phyloP scores from a whole-genome alignment of 2,888 invertebrate species.

The Latrodectus elegans region DNA sequence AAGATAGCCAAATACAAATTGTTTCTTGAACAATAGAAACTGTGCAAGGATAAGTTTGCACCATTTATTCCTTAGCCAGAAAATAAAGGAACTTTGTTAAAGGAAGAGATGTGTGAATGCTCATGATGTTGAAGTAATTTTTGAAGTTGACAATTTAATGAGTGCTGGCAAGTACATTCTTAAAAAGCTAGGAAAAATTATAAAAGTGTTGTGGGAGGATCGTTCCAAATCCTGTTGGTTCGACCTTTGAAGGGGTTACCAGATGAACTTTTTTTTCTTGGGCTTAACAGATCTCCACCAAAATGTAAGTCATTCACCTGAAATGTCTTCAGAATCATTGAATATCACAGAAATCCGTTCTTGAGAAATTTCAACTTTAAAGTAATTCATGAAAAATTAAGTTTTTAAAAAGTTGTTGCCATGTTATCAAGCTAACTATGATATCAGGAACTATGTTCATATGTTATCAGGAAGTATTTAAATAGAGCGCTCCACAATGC shows the following conservation, averaged over 20 bases:
- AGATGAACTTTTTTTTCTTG: not conserved
- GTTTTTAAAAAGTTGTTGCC: too few relatives aligned
- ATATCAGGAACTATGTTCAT: too few relatives aligned
- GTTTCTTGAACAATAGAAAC: not conserved
- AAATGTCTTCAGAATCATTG: too few relatives aligned
- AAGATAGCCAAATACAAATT: not conserved
- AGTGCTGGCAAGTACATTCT: not conserved
- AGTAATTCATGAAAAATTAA: too few relatives aligned
- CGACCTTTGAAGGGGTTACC: not conserved
- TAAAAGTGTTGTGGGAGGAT: not conserved
- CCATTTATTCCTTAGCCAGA: not conserved
- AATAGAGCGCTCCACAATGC: too few relatives aligned
- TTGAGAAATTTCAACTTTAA: too few relatives aligned
- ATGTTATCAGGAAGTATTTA: too few relatives aligned
- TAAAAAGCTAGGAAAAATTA: not conserved
- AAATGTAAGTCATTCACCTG: too few relatives aligned
- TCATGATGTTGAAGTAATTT: not conserved
- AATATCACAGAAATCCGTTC: too few relatives aligned
- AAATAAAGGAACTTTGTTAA: not conserved
- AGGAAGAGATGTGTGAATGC: not conserved
- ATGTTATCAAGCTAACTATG: too few relatives aligned
- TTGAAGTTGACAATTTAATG: constrained; percentile 1
- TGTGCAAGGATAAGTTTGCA: not conserved
- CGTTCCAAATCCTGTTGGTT: not conserved
- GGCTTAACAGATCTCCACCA: too few relatives aligned